Evolutionary conservation across 1,140 invertebrate species (phyloP), one percentile per base, ranked within the genome.

Genomic region (Caenorhabditis remanei): DNA sequence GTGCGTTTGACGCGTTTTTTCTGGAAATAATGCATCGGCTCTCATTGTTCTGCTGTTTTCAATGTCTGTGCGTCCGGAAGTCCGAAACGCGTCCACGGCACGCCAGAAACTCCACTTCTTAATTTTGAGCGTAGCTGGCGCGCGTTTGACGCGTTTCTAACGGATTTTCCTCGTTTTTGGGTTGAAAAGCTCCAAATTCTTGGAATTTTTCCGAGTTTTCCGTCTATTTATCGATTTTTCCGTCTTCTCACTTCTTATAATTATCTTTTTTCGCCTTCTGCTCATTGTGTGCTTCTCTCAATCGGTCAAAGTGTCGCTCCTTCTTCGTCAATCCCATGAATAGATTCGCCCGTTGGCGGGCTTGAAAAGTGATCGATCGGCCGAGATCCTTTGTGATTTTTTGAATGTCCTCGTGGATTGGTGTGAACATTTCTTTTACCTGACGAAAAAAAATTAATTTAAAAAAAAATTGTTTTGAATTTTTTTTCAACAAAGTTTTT

Each of bases 361-460:
- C 4, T 50, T 79, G 71, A 14, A 79, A 79, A 53, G 71, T 79
- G 7, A 50, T 4, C 5, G 53, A 13, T 13, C 71, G 43, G 5
- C 46, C 24, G 46, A 79, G 3, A 7, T 79, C 71, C 1, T 16
- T 41, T 6, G 7, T 24, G 24, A 21, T 13, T 11, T 79, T 14
- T 2, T 50, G 5, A 11, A 79, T 24, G 11, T 79, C 71, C 46
- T 79, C 71, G 4, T 8, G 11, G n/a, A 79, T 50, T 13, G 71
- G 71, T 0, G 71, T 79, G 71, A 79, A 79, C 71, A 79, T 79
- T 21, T 7, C 3, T 79, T 50, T 50, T 13, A 79, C 46, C 71
- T 79, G 67, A 14, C 48, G 41, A 41, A 67, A 67, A 61, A 5
- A 21, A 16, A 5, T 61, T 21, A 21, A 58, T 11, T 19, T 19